A percentile compares a stretch with the other conserved stretches of the same genome.
These are phyloP conservation scores for Blomia tropicalis DNA, from an alignment of 2,888 invertebrate genomes.

Conservation along the genomic window DNA sequence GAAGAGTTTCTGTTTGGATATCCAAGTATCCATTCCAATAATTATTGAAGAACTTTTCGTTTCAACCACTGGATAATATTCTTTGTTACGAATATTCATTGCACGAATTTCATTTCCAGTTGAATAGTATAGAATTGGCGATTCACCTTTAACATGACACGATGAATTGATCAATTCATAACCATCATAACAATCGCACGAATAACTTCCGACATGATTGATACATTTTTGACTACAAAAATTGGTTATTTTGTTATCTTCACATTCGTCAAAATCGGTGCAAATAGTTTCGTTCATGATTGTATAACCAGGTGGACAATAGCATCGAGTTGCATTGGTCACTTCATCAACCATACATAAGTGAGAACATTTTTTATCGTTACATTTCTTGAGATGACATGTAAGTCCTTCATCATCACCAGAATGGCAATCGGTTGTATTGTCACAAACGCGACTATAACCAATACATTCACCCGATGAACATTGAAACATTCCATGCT, in stretches of 20 bases:
- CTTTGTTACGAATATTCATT: constrained; percentile 39
- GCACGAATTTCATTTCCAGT: constrained; percentile 38
- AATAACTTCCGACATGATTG: constrained; percentile 49
- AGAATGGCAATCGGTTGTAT: constrained; percentile 28
- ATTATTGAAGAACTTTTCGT: constrained; percentile 12
- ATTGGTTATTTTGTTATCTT: constrained; percentile 35
- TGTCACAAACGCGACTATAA: constrained; percentile 27
- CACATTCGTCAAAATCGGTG: constrained; percentile 33
- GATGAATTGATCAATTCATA: constrained; percentile 47
- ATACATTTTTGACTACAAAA: constrained; percentile 42
- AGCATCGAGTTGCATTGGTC: constrained; percentile 28
- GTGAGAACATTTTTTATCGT: constrained; percentile 24
- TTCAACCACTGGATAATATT: constrained; percentile 23
- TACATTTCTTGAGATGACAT: constrained; percentile 23
- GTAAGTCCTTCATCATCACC: constrained; percentile 29
- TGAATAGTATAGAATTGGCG: constrained; percentile 52
- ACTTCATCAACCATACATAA: constrained; percentile 17
- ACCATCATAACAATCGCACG: constrained; percentile 49
- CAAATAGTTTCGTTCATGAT: constrained; percentile 28
- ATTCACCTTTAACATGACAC: constrained; percentile 33
- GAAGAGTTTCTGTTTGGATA: not conserved
- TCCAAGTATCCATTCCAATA: constrained; percentile 18
- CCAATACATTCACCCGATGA: constrained; percentile 27
- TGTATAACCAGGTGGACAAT: constrained; percentile 28
- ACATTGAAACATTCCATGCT: constrained; percentile 13